phyloP scores from a whole-genome alignment of 2,888 invertebrate species.

The Pogonocherus hispidulus region DNA sequence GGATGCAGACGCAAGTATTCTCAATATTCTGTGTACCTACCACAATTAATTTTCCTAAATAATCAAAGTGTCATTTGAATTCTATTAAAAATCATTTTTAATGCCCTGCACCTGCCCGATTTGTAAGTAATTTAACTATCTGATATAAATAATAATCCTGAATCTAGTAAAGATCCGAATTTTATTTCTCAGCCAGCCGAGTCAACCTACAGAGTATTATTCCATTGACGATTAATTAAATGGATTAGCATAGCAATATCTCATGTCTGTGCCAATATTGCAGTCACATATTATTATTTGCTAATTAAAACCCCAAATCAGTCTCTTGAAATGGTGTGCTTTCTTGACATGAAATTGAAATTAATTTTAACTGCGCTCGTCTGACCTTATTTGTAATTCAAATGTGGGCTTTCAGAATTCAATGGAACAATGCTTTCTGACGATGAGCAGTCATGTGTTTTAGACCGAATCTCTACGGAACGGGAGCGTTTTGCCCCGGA shows the following conservation, averaged over 20 bases:
- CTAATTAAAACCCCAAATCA: constrained; percentile 58
- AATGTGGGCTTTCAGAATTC: constrained; percentile 55
- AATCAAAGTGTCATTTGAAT: no score
- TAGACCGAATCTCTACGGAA: constrained; percentile 44
- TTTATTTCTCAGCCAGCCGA: no score
- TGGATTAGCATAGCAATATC: constrained; percentile 63
- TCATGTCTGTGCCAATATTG: no score
- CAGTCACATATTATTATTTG: constrained; percentile 63
- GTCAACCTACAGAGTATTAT: no score
- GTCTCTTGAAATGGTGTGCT: constrained; percentile 51
- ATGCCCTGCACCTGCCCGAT: no score
- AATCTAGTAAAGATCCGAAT: no score
- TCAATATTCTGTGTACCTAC: no score
- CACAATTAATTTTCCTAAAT: no score
- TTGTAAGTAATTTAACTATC: no score
- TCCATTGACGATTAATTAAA: constrained; percentile 36
- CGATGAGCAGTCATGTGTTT: constrained; percentile 47
- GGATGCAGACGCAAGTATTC: no score
- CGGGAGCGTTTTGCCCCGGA: constrained; percentile 45
- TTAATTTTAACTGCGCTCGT: constrained; percentile 60
- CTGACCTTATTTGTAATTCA: constrained; percentile 64
- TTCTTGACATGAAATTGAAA: constrained; percentile 61
- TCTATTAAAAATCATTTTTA: no score
- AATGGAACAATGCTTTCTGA: constrained; percentile 45
- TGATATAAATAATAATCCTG: no score